These are phyloP conservation scores for Hypocryptadius cinnamomeus DNA, from an alignment of 2,113 vertebrate species.

Conservation along the genomic window DNA sequence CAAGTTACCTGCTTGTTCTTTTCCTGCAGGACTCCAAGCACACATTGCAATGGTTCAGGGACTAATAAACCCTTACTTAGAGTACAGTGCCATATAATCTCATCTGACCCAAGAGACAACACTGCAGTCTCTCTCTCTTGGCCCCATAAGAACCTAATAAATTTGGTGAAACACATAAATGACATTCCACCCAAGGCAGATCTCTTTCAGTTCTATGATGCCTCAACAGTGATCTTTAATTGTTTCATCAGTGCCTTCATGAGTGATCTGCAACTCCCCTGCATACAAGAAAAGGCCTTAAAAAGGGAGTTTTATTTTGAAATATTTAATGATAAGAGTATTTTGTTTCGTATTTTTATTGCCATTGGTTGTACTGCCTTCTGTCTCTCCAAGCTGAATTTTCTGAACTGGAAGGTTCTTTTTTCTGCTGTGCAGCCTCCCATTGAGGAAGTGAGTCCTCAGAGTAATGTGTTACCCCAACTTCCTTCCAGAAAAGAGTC, in stretches of 20 bases:
- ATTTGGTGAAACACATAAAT: neutral
- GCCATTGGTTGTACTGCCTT: neutral
- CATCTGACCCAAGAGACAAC: constrained; percentile 10
- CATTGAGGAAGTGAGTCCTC: neutral
- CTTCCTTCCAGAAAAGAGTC: neutral
- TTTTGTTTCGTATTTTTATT: neutral
- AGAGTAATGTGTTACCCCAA: neutral
- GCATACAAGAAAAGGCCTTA: neutral
- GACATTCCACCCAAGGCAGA: neutral
- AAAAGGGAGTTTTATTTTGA: neutral
- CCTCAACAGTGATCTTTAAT: neutral
- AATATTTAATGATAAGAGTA: neutral
- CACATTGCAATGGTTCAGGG: neutral
- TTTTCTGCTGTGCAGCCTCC: neutral
- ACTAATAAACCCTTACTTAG: constrained; percentile 6
- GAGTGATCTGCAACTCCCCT: neutral
- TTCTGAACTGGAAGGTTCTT: neutral
- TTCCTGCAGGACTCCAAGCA: neutral
- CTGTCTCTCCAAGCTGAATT: neutral
- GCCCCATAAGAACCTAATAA: constrained; percentile 13
- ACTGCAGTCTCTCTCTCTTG: neutral
- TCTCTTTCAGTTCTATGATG: neutral
- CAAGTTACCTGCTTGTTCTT: neutral
- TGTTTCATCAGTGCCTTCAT: neutral
- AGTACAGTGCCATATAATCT: neutral